phyloP scores from a whole-genome alignment of 1,140 invertebrate species.

The Atta colombica region DNA sequence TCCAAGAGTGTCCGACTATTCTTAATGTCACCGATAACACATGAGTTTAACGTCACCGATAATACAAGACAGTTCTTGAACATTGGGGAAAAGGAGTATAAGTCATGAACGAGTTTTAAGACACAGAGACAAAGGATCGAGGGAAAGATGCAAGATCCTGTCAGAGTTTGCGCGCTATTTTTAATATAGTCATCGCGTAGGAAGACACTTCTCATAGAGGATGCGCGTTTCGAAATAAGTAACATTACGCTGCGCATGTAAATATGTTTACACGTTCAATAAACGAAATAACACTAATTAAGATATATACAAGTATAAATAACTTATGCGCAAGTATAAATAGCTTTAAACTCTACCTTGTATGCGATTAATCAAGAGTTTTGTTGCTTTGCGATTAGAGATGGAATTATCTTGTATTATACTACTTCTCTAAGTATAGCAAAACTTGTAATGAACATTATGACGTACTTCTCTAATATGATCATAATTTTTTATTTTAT shows the following conservation, averaged over 20 bases:
- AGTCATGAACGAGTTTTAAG: not conserved
- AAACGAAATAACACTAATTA: not conserved
- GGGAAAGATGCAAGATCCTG: constrained; percentile 30
- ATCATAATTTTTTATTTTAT: not conserved
- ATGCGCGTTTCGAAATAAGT: not conserved
- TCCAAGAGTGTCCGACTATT: constrained; percentile 5
- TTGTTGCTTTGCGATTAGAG: no score
- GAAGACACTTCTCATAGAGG: not conserved
- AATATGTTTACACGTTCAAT: not conserved
- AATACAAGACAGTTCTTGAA: constrained; percentile 23
- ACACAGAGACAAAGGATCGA: constrained; percentile 9
- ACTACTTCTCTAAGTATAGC: not conserved
- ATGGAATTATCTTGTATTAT: not conserved
- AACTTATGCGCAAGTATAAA: constrained; percentile 2
- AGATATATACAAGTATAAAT: not conserved
- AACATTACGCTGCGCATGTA: not conserved
- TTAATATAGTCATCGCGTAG: not conserved
- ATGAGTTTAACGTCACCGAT: constrained; percentile 18
- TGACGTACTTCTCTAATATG: not conserved
- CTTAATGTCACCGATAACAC: constrained; percentile 31
- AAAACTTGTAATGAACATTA: not conserved
- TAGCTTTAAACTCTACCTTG: not conserved
- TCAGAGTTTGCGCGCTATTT: constrained; percentile 7
- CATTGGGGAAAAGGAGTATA: constrained; percentile 11
- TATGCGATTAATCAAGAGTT: not conserved